Evolutionary conservation across 2,797 vertebrate genomes (phyloP).

Genomic region (Sebastes taczanowskii): DNA sequence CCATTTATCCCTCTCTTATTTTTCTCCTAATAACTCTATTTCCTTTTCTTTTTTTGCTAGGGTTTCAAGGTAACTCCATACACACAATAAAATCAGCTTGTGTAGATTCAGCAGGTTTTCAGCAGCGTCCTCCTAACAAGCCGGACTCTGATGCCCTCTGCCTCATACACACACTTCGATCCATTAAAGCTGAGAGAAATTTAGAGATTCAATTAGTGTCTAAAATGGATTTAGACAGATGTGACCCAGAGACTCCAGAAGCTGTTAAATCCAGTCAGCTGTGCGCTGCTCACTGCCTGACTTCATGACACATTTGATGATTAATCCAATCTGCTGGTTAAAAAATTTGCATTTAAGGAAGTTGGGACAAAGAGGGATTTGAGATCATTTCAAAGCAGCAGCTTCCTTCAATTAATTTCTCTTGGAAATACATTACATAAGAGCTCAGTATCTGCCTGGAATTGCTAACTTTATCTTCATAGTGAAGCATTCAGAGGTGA

Average conservation of each 20-base stretch:
- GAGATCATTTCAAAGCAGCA: background rate
- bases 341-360: background rate
- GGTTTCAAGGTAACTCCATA: background rate
- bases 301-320: constrained; percentile 10
- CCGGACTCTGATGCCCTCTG: background rate
- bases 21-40: background rate
- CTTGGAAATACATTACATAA: background rate
- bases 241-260: constrained; percentile 14
- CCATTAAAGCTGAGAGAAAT: constrained; percentile 14
- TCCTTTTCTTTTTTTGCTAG: background rate
- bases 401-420: background rate
- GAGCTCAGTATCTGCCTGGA: no score
- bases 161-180: background rate
- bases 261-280: constrained; percentile 4
- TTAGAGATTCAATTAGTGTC: constrained; percentile 15
- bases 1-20: background rate
- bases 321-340: constrained; percentile 7
- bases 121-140: background rate
- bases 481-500: background rate
- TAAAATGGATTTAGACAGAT: constrained; percentile 7
- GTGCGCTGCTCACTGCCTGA: background rate
- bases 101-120: background rate
- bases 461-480: no score
- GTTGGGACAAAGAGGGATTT: background rate
- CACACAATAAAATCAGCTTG: background rate